Evolutionary conservation across 2,113 vertebrate genomes (phyloP).

Genomic region (Osmerus mordax): DNA sequence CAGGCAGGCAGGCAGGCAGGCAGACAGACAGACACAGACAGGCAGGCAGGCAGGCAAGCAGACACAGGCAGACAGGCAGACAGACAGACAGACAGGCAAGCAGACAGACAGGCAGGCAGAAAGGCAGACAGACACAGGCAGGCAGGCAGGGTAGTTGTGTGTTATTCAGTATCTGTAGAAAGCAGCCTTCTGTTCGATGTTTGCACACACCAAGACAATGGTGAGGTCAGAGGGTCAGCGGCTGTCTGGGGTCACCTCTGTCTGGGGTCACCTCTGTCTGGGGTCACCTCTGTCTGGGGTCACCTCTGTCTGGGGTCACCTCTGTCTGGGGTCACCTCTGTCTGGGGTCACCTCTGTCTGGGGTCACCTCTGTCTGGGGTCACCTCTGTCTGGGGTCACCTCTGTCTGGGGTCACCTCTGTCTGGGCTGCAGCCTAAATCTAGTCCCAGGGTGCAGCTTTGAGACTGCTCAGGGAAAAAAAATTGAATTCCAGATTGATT

Average conservation of each 20-base stretch:
- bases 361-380: constrained; percentile 54
- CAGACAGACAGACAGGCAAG: no score
- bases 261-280: constrained; percentile 53
- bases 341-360: constrained; percentile 53
- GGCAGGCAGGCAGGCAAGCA: constrained; percentile 2
- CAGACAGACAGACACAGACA: constrained; percentile 67
- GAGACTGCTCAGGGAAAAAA: constrained; percentile 41
- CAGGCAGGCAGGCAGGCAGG: constrained; percentile 62
- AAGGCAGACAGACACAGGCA: constrained; percentile 73
- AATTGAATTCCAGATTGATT: constrained; percentile 34
- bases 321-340: constrained; percentile 52
- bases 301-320: constrained; percentile 47
- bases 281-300: constrained; percentile 54
- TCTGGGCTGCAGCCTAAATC: constrained; percentile 47
- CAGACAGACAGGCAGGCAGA: constrained; percentile 7
- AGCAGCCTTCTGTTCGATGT: constrained; percentile 46
- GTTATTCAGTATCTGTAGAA: background rate
- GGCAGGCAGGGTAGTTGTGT: constrained; percentile 48
- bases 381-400: constrained; percentile 47
- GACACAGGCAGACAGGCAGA: no score
- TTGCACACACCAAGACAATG: constrained; percentile 54
- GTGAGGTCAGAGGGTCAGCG: constrained; percentile 48
- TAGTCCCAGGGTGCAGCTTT: constrained; percentile 48
- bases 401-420: constrained; percentile 47
- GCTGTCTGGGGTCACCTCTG: constrained; percentile 46